Percentiles rank a stretch among this genome's conserved stretches.
These are phyloP conservation scores for Andrena cerasifolii DNA, from an alignment of 1,140 invertebrate genomes.

Conservation along the genomic window DNA sequence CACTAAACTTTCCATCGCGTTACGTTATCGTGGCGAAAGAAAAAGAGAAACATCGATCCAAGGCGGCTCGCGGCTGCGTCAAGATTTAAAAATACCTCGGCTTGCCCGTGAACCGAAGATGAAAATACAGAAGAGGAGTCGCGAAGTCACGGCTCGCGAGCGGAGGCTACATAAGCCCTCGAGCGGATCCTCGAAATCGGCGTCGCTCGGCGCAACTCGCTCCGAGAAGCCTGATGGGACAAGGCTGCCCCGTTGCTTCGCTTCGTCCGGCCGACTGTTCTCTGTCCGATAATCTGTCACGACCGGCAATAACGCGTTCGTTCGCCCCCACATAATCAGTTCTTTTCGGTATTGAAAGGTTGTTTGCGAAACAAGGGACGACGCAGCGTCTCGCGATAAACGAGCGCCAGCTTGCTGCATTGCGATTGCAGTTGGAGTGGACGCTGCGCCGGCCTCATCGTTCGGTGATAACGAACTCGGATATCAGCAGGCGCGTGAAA, in stretches of 20 bases:
- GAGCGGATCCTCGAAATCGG: too few species aligned
- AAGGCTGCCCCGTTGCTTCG: too few species aligned
- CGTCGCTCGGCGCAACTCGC: too few species aligned
- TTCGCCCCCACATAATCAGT: neutral
- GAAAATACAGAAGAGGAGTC: neutral
- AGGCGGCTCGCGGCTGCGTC: neutral
- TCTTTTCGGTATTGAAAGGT: neutral
- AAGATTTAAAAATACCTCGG: conserved; percentile 15
- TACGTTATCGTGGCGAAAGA: conserved; percentile 13
- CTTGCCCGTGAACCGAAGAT: conserved; percentile 2
- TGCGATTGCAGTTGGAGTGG: neutral
- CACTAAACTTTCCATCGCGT: conserved; percentile 17
- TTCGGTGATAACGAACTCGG: neutral
- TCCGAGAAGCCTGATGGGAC: too few species aligned
- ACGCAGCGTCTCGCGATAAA: neutral
- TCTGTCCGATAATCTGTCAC: too few species aligned
- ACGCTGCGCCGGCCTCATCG: neutral
- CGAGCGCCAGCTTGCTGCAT: too few species aligned
- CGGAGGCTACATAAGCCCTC: too few species aligned
- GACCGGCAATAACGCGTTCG: neutral
- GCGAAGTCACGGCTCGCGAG: too few species aligned
- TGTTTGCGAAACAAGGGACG: neutral
- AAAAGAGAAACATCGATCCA: neutral
- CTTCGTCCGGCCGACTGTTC: too few species aligned
- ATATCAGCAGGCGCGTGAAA: neutral